phyloP scores from a whole-genome alignment of 1,140 invertebrate genomes.

The Conus ventricosus region DNA sequence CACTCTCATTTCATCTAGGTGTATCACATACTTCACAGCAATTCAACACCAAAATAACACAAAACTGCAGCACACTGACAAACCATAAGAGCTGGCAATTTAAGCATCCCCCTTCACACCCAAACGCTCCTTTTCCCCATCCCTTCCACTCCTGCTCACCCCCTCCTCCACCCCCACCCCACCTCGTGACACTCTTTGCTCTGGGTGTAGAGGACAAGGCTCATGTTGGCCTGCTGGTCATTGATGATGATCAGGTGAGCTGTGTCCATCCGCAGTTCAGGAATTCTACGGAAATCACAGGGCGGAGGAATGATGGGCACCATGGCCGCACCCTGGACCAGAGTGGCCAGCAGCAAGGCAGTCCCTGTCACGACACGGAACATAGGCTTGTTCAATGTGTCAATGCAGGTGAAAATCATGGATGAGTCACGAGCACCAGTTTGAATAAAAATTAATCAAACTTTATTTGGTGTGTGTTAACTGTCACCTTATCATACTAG shows the following conservation, averaged over 20 bases:
- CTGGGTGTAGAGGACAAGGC: slow-evolving; percentile 41
- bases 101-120: not conserved
- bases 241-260: slow-evolving; percentile 46
- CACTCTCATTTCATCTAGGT: not conserved
- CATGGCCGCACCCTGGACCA: not conserved
- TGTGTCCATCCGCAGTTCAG: slow-evolving; percentile 52
- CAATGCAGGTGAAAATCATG: too few relatives aligned
- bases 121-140: not conserved
- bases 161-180: not conserved
- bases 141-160: too few relatives aligned
- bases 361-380: too few relatives aligned
- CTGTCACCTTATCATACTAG: too few relatives aligned
- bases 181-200: slow-evolving; percentile 55
- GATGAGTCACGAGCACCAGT: too few relatives aligned
- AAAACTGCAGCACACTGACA: not conserved
- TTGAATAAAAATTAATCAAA: too few relatives aligned
- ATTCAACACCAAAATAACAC: not conserved
- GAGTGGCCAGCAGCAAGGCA: not conserved
- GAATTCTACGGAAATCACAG: not conserved
- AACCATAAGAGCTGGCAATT: not conserved
- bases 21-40: not conserved
- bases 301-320: slow-evolving; percentile 13
- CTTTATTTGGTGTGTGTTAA: too few relatives aligned
- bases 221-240: slow-evolving; percentile 11
- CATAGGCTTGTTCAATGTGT: too few relatives aligned